These are phyloP conservation scores for Latrodectus elegans DNA, from an alignment of 2,888 invertebrate species.

Conservation along the genomic window DNA sequence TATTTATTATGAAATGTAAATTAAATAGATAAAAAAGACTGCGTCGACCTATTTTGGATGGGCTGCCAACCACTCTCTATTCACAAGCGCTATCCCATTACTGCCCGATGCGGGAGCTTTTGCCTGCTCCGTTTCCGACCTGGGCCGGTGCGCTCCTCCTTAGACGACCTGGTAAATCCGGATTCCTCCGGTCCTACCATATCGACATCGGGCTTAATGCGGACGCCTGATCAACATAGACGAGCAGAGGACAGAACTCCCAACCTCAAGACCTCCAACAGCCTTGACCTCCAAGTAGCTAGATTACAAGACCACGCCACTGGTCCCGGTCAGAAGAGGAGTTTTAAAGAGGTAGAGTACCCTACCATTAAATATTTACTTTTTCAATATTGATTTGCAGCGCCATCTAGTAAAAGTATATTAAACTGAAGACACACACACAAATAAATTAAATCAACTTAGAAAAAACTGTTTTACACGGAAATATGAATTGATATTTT, in stretches of 20 bases:
- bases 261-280: conserved; percentile 94
- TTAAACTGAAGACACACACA: too few relatives aligned
- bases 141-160: conserved; percentile 99
- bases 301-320: conserved; percentile 99
- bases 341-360: background rate
- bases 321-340: conserved; percentile 79
- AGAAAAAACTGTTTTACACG: too few relatives aligned
- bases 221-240: conserved; percentile 90
- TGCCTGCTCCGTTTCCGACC: conserved; percentile 99
- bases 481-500: too few relatives aligned
- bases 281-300: conserved; percentile 94
- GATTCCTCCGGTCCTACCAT: conserved; percentile 92
- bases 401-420: too few relatives aligned
- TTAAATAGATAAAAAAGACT: conserved; percentile 77
- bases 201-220: conserved; percentile 97
- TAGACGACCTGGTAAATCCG: conserved; percentile 87
- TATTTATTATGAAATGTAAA: too few relatives aligned
- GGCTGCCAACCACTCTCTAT: conserved; percentile 87
- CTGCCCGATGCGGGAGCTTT: conserved; percentile 99
- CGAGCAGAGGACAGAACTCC: conserved; percentile 82
- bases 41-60: conserved; percentile 85
- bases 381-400: too few relatives aligned
- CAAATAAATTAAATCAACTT: too few relatives aligned
- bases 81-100: conserved; percentile 99
- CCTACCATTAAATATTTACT: too few relatives aligned